phyloP scores from a whole-genome alignment of 2,113 vertebrate genomes.

The Gobius niger region DNA sequence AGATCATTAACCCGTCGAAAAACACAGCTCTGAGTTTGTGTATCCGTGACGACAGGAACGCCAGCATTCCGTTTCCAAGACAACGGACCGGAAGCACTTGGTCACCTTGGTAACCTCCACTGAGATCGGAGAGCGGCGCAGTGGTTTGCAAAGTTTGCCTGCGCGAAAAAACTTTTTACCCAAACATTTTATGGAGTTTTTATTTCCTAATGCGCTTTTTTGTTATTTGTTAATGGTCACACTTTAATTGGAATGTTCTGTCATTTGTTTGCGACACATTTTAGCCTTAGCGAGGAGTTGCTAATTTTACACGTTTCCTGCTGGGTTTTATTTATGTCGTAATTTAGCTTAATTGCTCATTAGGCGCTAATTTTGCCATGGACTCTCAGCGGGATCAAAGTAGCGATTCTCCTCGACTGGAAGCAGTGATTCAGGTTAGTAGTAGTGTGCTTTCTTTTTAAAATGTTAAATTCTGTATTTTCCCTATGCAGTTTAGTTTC shows the following conservation, averaged over 20 bases:
- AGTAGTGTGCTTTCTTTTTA: too few species aligned
- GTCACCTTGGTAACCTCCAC: conserved; percentile 57
- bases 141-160: conserved; percentile 11
- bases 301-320: not conserved
- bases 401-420: conserved; percentile 57
- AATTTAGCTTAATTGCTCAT: not conserved
- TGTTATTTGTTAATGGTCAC: not conserved
- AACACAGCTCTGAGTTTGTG: conserved; percentile 23
- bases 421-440: conserved; percentile 77
- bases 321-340: not conserved
- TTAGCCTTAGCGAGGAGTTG: not conserved
- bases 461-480: too few species aligned
- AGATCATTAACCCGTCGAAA: conserved; percentile 54
- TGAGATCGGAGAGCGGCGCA: conserved; percentile 9
- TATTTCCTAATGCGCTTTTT: not conserved
- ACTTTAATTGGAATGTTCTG: not conserved
- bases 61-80: conserved; percentile 61
- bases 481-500: too few species aligned
- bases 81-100: conserved; percentile 51
- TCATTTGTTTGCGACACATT: not conserved
- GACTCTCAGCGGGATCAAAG: conserved; percentile 44
- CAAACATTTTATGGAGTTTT: not conserved
- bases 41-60: conserved; percentile 57
- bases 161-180: not conserved
- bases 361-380: conserved; percentile 40